Base-by-base conservation (phyloP, 23 tunicate genomes). In the Botrylloides violaceus region DNA sequence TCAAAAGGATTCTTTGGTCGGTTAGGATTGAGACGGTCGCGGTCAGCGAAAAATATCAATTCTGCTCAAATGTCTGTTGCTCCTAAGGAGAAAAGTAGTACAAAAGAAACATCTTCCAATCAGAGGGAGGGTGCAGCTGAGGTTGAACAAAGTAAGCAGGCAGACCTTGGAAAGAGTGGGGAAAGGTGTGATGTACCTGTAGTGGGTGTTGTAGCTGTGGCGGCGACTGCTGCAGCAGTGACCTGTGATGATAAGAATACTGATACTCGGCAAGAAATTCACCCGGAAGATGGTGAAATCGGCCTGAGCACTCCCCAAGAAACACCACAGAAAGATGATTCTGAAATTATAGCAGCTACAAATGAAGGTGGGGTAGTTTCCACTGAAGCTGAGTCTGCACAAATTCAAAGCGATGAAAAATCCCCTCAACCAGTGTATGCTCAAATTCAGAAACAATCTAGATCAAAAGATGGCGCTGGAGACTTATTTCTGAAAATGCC, bases 1-100 rank as follows among this genome's bases (percentile, higher is more conserved):
- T 56, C 36, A 24, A 68, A 43, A 68, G 58, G 74, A 4, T 9
- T 68, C 9, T 26, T 68, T 9, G 74, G 74, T 25, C 25, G 36
- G 22, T 6, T 68, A 7, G 58, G 74, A 21, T 18, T 37, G 15
- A 68, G 30, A 31, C 53, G 9, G 53, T 43, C 53, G 12, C 9
- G 53, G 53, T 43, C 53, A 7, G 15, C 53, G 53, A 43, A 43
- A 15, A 43, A 43, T 43, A 9, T 43, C 53, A 43, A 15, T 43
- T 9, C 53, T 9, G 53, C 53, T 9, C 53, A 9, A 15, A 7
- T 43, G 53, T 43, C 53, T 7, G 53, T 43, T 15, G 12, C 53
- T 9, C 53, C 53, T 9, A 43, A 43, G 15, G 53, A 43, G 53
- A 43, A 15, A 7, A 15, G 12, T 15, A 9, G 12, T 9, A 9